Conservation (phyloP, 2,888 invertebrate species). For the Synanthedon andrenaeformis region DNA sequence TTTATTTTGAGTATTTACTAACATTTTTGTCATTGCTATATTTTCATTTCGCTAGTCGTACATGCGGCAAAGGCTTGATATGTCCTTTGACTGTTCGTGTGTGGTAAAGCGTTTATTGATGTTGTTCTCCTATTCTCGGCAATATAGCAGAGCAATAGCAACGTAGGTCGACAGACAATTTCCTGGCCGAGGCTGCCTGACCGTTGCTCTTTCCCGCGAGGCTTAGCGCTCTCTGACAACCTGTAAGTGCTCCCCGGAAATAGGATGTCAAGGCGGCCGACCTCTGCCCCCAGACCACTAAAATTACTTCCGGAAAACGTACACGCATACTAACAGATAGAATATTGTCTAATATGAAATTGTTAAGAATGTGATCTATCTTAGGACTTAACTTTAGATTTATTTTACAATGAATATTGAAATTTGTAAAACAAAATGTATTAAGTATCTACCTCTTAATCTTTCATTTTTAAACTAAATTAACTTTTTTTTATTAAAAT, state of each 20-base stretch:
- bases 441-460: no score
- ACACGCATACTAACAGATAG: neutral
- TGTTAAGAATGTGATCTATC: no score
- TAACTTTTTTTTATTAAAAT: no score
- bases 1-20: no score
- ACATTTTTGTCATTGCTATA: no score
- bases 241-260: conserved; percentile 56
- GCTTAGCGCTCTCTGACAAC: conserved; percentile 41
- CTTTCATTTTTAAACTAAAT: no score
- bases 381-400: no score
- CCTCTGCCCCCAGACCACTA: conserved; percentile 33
- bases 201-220: conserved; percentile 55
- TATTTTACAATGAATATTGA: no score
- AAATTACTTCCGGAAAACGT: conserved; percentile 47
- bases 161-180: conserved; percentile 64
- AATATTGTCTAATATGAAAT: no score
- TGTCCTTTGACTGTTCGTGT: neutral
- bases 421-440: no score
- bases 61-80: neutral
- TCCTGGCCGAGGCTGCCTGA: conserved; percentile 44
- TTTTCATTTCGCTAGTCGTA: no score
- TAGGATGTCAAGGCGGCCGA: conserved; percentile 51
- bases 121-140: neutral
- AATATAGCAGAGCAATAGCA: conserved; percentile 29
- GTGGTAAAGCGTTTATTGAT: neutral